phyloP scores from a whole-genome alignment of 2,888 invertebrate species.

The Hymenopus coronatus region DNA sequence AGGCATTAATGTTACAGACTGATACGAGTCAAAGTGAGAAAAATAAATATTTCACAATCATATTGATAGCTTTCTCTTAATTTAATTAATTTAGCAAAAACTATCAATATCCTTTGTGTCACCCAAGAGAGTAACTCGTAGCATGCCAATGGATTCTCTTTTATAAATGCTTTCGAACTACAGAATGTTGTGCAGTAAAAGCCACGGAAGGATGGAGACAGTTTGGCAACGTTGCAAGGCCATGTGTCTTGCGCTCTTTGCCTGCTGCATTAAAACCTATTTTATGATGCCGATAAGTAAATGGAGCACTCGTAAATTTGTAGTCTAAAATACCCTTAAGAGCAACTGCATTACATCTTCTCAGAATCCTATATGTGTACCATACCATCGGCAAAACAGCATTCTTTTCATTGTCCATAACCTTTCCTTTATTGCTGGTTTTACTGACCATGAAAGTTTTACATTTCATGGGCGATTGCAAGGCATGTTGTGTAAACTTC shows the following conservation, averaged over 20 bases:
- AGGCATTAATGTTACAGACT: too few species aligned
- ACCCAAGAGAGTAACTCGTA: too few species aligned
- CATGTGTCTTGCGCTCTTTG: not conserved
- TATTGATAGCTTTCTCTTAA: too few species aligned
- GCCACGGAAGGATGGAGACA: not conserved
- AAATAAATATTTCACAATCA: too few species aligned
- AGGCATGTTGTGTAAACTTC: too few species aligned
- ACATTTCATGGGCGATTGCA: not conserved
- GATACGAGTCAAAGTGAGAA: too few species aligned
- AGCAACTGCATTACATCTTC: not conserved
- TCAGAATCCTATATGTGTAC: not conserved
- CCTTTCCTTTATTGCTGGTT: not conserved
- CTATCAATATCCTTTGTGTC: too few species aligned
- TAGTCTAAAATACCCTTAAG: not conserved
- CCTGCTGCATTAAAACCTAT: not conserved
- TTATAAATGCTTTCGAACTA: not conserved
- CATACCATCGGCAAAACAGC: not conserved
- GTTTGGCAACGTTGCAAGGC: not conserved
- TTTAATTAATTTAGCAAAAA: too few species aligned
- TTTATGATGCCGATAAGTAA: not conserved
- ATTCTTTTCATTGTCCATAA: not conserved
- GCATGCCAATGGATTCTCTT: too few species aligned
- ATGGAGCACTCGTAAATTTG: not conserved
- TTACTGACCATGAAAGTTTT: not conserved
- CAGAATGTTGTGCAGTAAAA: not conserved